phyloP scores from a whole-genome alignment of 1,140 invertebrate genomes.

The Galleria mellonella region DNA sequence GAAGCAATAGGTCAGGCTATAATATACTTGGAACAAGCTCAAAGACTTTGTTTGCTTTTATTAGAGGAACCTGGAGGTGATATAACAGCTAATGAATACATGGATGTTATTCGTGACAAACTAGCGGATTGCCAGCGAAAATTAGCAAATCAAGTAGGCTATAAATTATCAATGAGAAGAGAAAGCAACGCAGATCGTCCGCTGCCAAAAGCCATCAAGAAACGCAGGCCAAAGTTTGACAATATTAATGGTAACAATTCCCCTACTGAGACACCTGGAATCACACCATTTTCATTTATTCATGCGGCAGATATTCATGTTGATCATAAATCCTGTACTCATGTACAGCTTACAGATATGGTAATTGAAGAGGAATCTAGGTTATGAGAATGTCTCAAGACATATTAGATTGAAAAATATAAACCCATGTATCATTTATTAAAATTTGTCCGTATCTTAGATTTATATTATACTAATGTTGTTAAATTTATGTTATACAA shows the following conservation, averaged over 20 bases:
- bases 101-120: constrained; percentile 65
- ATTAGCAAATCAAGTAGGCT: constrained; percentile 47
- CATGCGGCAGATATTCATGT: constrained; percentile 51
- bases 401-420: no score
- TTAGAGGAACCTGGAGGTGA: constrained; percentile 74
- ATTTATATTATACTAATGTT: no score
- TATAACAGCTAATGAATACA: constrained; percentile 64
- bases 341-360: no score
- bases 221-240: constrained; percentile 43
- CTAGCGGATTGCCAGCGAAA: constrained; percentile 60
- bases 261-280: constrained; percentile 32
- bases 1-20: constrained; percentile 75
- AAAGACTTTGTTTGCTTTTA: constrained; percentile 78
- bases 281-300: constrained; percentile 45
- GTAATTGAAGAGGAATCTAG: constrained; percentile 44
- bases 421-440: no score
- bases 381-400: constrained; percentile 26
- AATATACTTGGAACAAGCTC: constrained; percentile 81
- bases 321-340: constrained; percentile 14
- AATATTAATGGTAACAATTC: constrained; percentile 49
- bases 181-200: constrained; percentile 34
- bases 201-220: constrained; percentile 28
- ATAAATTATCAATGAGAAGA: constrained; percentile 39
- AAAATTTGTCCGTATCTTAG: no score
- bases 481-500: no score